Base-by-base conservation (phyloP, 2,113 vertebrate genomes). In the Phainopepla nitens region DNA sequence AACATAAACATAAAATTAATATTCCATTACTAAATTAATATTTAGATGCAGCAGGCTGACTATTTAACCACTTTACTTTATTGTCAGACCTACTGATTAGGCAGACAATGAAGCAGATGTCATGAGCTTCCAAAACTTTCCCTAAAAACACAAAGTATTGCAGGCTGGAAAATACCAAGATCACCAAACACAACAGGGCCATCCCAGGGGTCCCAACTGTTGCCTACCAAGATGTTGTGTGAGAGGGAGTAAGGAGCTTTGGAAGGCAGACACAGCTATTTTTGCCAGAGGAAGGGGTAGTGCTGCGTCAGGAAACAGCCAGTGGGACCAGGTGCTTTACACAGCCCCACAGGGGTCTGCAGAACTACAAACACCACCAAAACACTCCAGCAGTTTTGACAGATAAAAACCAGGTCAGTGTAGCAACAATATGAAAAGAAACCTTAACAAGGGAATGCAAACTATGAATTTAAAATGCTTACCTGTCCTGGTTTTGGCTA, bases 261-360 rank as follows among this genome's bases (percentile, higher is more conserved):
- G 15, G 42, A 45, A 76, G 58, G 28, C 50, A 83, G 24, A 13
- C 47, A 22, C 7, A 29, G 41, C 10, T 49, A 39, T 11, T 70
- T 68, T 6, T 58, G 44, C 73, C 36, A 39, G 82, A 42, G 51
- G 33, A 58, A 68, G 13, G 41, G 50, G 5, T 0, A 69, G 7
- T 11, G 54, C 41, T 62, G 60, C 7, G 2, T 14, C 51, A 89
- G 44, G 19, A 39, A 75, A 9, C 0, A 3, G 15, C 16, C 41
- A 70, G 11, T 0, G 1, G 64, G 58, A 50, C 10, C 20, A 31
- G 13, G 23, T 31, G 36, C 51, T 90, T 42, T 31, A 60, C 41
- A 45, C 17, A 62, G 51, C 47, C 24, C 61, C 2, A 1, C 0
- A 31, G 25, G 13, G 23, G 10, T 41, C 41, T 65, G 41, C 33